Conservation (phyloP, 2,113 vertebrate species). For the Protomyctophum bolini region DNA sequence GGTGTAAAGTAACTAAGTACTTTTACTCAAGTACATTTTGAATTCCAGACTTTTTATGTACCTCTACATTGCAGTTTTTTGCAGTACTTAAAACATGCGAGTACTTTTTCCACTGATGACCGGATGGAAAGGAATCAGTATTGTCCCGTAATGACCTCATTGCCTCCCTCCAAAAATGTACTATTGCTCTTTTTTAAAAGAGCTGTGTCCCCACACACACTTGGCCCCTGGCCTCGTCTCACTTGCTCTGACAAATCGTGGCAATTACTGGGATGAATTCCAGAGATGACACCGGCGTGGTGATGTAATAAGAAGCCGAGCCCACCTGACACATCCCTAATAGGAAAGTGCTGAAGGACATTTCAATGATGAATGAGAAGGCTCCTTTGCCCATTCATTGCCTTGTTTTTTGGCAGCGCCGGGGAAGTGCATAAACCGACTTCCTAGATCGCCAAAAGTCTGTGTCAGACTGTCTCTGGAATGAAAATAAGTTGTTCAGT, state of each 20-base stretch:
- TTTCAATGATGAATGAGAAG: slow-evolving; percentile 64
- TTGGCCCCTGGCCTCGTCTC: slow-evolving; percentile 45
- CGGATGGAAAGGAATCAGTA: not conserved
- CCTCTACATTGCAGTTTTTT: too few relatives aligned
- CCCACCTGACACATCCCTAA: slow-evolving; percentile 70
- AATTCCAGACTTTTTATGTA: too few relatives aligned
- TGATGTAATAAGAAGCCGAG: slow-evolving; percentile 71
- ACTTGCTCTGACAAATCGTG: slow-evolving; percentile 70
- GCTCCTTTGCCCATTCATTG: not conserved
- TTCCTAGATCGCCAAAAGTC: slow-evolving; percentile 12
- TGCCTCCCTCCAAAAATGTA: not conserved
- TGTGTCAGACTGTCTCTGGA: not conserved
- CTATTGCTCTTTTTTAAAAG: not conserved
- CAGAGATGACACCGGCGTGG: slow-evolving; percentile 77
- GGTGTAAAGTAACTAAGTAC: too few relatives aligned
- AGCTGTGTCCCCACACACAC: not conserved
- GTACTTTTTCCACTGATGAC: too few relatives aligned
- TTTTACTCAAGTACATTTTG: too few relatives aligned
- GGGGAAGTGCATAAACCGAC: slow-evolving; percentile 45
- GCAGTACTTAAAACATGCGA: too few relatives aligned
- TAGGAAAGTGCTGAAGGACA: slow-evolving; percentile 69
- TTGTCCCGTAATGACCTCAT: slow-evolving; percentile 5
- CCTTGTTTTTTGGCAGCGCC: slow-evolving; percentile 47
- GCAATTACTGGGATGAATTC: slow-evolving; percentile 80
- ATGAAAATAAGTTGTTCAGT: slow-evolving; percentile 6